Conservation (phyloP, 2,888 invertebrate species). For the Cordylochernes scorpioides region DNA sequence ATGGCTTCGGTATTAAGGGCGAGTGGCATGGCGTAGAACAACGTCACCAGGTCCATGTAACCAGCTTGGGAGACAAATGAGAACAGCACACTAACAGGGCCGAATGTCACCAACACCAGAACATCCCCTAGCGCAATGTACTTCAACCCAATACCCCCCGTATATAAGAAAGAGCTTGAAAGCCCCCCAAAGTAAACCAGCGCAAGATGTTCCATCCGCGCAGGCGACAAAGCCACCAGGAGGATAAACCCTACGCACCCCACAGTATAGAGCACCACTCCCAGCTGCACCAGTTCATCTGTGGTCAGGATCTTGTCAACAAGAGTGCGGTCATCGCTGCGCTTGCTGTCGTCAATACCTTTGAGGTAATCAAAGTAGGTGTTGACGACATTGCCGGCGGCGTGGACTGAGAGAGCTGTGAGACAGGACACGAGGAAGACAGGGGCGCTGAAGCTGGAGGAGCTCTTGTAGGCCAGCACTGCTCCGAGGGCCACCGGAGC, state of each 20-base stretch:
- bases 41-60: constrained; percentile 53
- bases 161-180: constrained; percentile 82
- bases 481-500: constrained; percentile 72
- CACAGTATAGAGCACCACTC: constrained; percentile 56
- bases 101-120: constrained; percentile 67
- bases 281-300: constrained; percentile 58
- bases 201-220: constrained; percentile 77
- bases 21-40: constrained; percentile 73
- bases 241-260: constrained; percentile 59
- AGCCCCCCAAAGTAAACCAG: constrained; percentile 80
- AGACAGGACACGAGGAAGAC: constrained; percentile 52
- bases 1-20: constrained; percentile 85
- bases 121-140: constrained; percentile 84
- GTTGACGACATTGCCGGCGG: constrained; percentile 85
- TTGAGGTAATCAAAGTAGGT: constrained; percentile 84
- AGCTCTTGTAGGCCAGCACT: constrained; percentile 53
- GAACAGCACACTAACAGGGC: constrained; percentile 74
- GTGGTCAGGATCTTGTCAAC: constrained; percentile 70
- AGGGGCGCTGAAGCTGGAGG: constrained; percentile 43
- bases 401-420: constrained; percentile 70
- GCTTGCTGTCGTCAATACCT: constrained; percentile 60
- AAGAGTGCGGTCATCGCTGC: constrained; percentile 65
- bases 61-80: constrained; percentile 80
- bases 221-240: constrained; percentile 49
- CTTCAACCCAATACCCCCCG: constrained; percentile 80